Percentiles rank a stretch among this genome's conserved stretches.
These are phyloP conservation scores for Amphimedon queenslandica DNA, from an alignment of 37 sponge, comb jelly and placozoan species.

Conservation along the genomic window DNA sequence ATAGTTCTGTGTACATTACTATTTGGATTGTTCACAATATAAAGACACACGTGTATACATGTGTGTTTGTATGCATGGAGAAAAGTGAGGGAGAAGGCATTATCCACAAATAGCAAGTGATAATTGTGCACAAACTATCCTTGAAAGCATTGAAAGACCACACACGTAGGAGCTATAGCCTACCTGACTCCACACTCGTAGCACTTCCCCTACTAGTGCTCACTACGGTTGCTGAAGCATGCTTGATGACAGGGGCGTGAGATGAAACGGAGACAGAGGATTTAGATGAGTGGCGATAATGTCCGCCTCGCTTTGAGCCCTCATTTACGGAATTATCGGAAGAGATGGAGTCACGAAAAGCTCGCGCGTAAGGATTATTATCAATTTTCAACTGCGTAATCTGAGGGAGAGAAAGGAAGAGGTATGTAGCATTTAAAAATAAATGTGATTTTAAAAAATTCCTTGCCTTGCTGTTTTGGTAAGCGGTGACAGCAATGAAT, in stretches of 20 bases:
- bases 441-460: background rate
- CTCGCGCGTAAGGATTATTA: constrained; percentile 66
- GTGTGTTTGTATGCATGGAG: no score
- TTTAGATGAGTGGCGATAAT: no score
- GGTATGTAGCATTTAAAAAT: background rate
- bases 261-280: no score
- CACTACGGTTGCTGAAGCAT: no score
- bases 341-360: constrained; percentile 49
- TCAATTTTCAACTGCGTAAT: constrained; percentile 71
- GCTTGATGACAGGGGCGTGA: no score
- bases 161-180: background rate
- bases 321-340: constrained; percentile 4
- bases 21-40: no score
- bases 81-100: no score
- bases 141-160: no score
- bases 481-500: constrained; percentile 83
- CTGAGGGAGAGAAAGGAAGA: constrained; percentile 7
- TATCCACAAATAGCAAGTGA: background rate
- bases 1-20: no score
- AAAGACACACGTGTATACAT: no score
- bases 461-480: constrained; percentile 65
- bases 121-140: no score
- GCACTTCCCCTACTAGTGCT: background rate
- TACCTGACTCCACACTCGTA: background rate
- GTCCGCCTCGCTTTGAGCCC: no score